Percentiles rank a stretch among this genome's conserved stretches.
Conservation (phyloP, 2,797 vertebrate species). For the Graptemys geographica region DNA sequence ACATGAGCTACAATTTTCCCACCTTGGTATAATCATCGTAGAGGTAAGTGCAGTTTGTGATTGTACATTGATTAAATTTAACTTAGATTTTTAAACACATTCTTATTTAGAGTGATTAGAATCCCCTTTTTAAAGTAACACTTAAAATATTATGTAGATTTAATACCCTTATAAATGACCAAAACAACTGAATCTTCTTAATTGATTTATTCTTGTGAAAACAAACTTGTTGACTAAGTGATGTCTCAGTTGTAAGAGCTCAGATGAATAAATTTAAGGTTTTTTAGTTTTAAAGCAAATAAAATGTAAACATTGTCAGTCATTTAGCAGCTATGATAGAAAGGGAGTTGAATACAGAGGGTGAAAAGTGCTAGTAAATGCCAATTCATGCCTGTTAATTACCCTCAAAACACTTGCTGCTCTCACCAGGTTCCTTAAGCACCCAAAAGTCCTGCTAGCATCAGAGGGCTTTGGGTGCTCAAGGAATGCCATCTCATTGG, state of each 20-base stretch:
- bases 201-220: background rate
- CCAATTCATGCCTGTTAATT: background rate
- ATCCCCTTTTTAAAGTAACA: background rate
- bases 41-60: background rate
- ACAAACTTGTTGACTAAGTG: background rate
- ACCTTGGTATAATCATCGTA: background rate
- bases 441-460: background rate
- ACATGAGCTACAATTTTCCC: background rate
- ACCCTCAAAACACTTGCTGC: background rate
- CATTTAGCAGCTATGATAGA: background rate
- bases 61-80: background rate
- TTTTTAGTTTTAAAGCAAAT: background rate
- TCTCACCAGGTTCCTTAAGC: background rate
- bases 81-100: background rate
- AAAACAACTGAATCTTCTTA: background rate
- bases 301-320: background rate
- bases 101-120: conserved; percentile 2
- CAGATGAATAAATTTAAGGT: background rate
- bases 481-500: background rate
- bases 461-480: background rate
- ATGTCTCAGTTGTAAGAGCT: background rate
- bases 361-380: fast-evolving
- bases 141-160: background rate
- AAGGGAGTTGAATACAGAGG: background rate
- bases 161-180: background rate